Base-by-base conservation (phyloP, 2,113 vertebrate genomes). In the Pollachius pollachius region DNA sequence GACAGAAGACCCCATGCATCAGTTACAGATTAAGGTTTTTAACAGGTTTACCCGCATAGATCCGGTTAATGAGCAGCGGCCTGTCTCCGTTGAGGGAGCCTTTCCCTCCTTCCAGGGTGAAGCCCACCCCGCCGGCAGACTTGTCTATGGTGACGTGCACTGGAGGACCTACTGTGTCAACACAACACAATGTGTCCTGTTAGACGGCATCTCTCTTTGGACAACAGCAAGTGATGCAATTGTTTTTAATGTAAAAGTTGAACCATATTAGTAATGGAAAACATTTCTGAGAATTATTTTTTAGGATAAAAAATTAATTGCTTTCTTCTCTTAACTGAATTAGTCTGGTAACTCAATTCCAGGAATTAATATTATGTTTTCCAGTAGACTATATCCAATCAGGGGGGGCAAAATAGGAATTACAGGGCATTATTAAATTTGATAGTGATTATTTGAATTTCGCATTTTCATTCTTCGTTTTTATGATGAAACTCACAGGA, bases 31-130 rank as follows among this genome's bases (percentile, higher is more conserved):
- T 57, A 57, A 3, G 23, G 3, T 3, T 58, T 6, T n/a, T 13
- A 58, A 58, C 56, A 58, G 8, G n/a, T 25, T 23, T 87, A 99
- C 97, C 95, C 94, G 83, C 92, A 80, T 96, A 98, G 78, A 98
- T 92, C 78, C 95, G 93, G 89, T 94, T 97, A 73, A 99, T 74
- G 21, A 84, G 74, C 30, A 99, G 85, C 1, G 97, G 95, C 80
- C 87, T 95, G 81, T 98, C 95, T 80, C 97, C 96, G 0, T 94
- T 92, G 74, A 98, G 87, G 0, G 96, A 98, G 15, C 95, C 96
- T 82, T 91, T 96, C 52, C 97, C 97, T 72, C 96, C 96, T 76
- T 98, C 96, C 81, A 99, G 81, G 64, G 95, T 97, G 72, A 99
- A 98, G 70, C 95, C 96, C 21, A 97, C 88, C 15, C 97, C 95